A percentile compares a stretch with the other conserved stretches of the same genome.
These are phyloP conservation scores for Saxidomus purpurata DNA, from an alignment of 1,140 invertebrate genomes.

Conservation along the genomic window DNA sequence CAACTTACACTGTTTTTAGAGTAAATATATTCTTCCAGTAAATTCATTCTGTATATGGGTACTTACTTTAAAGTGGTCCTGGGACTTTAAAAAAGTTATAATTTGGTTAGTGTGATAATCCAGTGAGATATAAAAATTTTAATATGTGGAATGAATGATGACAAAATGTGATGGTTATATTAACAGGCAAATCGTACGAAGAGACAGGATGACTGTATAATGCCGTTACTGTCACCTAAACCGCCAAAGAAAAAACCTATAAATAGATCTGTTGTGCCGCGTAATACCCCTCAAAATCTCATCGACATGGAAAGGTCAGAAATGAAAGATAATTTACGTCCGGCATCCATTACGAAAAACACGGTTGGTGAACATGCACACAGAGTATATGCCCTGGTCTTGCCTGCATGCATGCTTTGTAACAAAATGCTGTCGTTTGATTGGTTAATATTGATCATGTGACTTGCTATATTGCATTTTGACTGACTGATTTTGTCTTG, in stretches of 20 bases:
- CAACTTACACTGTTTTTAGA: too few species aligned
- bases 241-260: slow-evolving; percentile 37
- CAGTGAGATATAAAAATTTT: too few species aligned
- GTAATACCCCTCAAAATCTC: slow-evolving; percentile 42
- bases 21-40: too few species aligned
- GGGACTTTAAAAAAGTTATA: too few species aligned
- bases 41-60: too few species aligned
- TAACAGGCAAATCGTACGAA: slow-evolving; percentile 51
- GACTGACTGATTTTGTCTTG: slow-evolving; percentile 8
- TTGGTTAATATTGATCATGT: slow-evolving; percentile 46
- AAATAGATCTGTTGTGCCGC: slow-evolving; percentile 56
- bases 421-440: slow-evolving; percentile 38
- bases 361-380: slow-evolving; percentile 31
- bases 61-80: too few species aligned
- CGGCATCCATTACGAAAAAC: slow-evolving; percentile 35
- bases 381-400: neutral
- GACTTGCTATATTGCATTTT: slow-evolving; percentile 17
- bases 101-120: too few species aligned
- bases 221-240: slow-evolving; percentile 65
- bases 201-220: slow-evolving; percentile 56
- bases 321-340: slow-evolving; percentile 66
- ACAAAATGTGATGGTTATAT: slow-evolving; percentile 2
- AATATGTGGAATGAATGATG: too few species aligned
- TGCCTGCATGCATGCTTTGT: slow-evolving; percentile 3
- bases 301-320: slow-evolving; percentile 61